These are phyloP conservation scores for Nibea albiflora DNA, from an alignment of 2,113 vertebrate species.

Conservation along the genomic window DNA sequence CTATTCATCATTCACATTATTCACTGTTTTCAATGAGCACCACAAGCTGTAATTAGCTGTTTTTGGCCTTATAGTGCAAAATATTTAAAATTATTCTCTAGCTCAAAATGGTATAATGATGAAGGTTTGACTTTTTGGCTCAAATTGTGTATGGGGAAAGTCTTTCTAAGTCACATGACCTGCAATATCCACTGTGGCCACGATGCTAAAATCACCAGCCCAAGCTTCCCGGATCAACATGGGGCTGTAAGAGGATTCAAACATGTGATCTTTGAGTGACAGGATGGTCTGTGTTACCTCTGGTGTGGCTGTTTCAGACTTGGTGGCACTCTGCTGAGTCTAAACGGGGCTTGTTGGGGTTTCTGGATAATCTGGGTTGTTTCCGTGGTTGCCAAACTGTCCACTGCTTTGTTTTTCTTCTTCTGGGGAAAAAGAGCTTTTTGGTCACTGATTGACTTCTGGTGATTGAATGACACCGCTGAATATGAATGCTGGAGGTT, in stretches of 20 bases:
- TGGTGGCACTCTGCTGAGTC: slow-evolving; percentile 16
- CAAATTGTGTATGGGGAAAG: no score
- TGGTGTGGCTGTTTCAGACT: slow-evolving; percentile 9
- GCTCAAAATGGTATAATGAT: not conserved
- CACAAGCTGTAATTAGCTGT: not conserved
- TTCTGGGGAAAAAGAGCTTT: slow-evolving; percentile 30
- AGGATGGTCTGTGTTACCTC: not conserved
- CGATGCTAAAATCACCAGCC: not conserved
- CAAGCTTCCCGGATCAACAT: not conserved
- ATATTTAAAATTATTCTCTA: not conserved
- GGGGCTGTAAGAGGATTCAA: not conserved
- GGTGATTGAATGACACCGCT: slow-evolving; percentile 59
- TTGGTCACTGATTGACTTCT: slow-evolving; percentile 59
- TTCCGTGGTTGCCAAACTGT: slow-evolving; percentile 59
- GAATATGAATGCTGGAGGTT: slow-evolving; percentile 40
- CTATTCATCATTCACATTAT: not conserved
- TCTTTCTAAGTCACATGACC: not conserved
- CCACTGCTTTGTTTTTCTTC: slow-evolving; percentile 60
- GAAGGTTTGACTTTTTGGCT: no score
- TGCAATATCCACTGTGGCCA: not conserved
- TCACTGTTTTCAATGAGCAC: not conserved
- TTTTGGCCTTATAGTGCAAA: no score
- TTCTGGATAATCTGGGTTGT: slow-evolving; percentile 37
- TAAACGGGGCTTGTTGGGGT: slow-evolving; percentile 11
- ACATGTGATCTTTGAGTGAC: not conserved